Percentiles rank a stretch among this genome's conserved stretches.
phyloP scores from a whole-genome alignment of 2,113 vertebrate genomes.

The Columba janthina region DNA sequence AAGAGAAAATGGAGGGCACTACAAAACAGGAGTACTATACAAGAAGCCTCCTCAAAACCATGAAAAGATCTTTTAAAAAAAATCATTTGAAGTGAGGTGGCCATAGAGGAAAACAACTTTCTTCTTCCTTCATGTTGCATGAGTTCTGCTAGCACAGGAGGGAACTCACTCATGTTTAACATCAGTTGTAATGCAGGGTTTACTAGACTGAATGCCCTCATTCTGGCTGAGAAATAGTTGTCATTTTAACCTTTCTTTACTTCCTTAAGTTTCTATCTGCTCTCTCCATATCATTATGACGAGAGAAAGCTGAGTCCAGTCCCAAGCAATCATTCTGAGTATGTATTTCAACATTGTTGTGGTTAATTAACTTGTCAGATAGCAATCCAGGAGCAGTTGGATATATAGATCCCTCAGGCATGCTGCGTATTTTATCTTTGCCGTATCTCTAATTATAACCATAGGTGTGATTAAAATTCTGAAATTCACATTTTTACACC shows the following conservation, averaged over 20 bases:
- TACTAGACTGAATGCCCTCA: background rate
- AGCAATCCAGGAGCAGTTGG: background rate
- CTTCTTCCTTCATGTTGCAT: background rate
- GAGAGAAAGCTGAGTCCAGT: background rate
- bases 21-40: background rate
- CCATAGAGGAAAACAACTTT: background rate
- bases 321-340: background rate
- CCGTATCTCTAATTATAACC: background rate
- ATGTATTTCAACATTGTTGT: background rate
- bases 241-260: background rate
- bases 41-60: background rate
- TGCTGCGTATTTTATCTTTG: background rate
- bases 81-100: background rate
- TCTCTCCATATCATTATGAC: background rate
- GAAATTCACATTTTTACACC: background rate
- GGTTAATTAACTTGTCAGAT: constrained; percentile 43
- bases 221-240: background rate
- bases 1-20: background rate
- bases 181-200: background rate
- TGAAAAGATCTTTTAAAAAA: background rate
- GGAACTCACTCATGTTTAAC: background rate
- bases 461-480: background rate
- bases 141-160: background rate
- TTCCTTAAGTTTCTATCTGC: background rate
- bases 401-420: background rate